These are phyloP conservation scores for Heliconius nattereri DNA, from an alignment of 1,140 invertebrate species.

Conservation along the genomic window DNA sequence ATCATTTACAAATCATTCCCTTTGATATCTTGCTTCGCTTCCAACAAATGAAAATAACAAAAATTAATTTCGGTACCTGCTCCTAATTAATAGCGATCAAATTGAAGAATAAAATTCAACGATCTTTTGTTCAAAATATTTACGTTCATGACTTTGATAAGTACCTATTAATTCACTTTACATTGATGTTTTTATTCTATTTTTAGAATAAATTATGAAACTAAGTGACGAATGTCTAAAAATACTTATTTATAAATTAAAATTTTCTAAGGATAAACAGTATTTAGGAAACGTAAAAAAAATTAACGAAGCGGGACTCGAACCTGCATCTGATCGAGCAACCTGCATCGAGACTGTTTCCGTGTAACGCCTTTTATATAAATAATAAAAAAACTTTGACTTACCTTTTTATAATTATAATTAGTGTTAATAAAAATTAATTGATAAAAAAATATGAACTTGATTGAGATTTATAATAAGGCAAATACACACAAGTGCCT, in stretches of 20 bases:
- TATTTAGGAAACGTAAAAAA: too few relatives aligned
- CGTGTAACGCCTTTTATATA: too few relatives aligned
- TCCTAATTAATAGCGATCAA: neutral
- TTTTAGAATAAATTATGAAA: too few relatives aligned
- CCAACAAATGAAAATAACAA: neutral
- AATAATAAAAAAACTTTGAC: too few relatives aligned
- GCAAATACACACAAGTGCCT: neutral
- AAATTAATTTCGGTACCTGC: neutral
- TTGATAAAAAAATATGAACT: neutral
- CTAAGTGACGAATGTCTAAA: too few relatives aligned
- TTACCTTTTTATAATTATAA: too few relatives aligned
- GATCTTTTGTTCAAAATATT: neutral
- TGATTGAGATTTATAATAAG: neutral
- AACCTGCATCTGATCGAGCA: too few relatives aligned
- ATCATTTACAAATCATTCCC: neutral
- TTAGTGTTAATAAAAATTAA: too few relatives aligned
- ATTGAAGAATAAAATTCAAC: conserved; percentile 13
- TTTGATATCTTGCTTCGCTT: neutral
- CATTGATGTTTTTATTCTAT: neutral
- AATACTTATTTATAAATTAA: too few relatives aligned
- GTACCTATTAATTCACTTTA: neutral
- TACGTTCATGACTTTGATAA: neutral
- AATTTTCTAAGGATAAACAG: too few relatives aligned
- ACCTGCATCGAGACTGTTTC: too few relatives aligned
- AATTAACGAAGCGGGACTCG: too few relatives aligned